Percentiles rank a stretch among this genome's conserved stretches.
Evolutionary conservation across 1,140 invertebrate genomes (phyloP).

Genomic region (Rhynchophorus ferrugineus): DNA sequence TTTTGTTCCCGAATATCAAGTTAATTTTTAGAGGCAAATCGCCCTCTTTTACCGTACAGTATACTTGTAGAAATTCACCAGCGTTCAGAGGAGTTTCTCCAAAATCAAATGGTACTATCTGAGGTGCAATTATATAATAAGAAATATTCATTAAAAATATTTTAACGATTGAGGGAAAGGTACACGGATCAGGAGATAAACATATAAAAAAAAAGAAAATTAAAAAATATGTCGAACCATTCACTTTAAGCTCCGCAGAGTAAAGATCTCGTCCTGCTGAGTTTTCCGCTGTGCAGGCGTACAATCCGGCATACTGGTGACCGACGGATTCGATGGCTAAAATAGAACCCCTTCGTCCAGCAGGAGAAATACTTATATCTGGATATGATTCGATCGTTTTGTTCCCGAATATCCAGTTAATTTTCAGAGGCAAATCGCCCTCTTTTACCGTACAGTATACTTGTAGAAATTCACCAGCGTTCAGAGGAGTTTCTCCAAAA

Average conservation of each 20-base stretch:
- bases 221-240: conserved; percentile 41
- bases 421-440: conserved; percentile 56
- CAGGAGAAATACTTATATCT: conserved; percentile 38
- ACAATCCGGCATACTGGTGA: conserved; percentile 68
- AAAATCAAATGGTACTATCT: conserved; percentile 60
- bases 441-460: conserved; percentile 57
- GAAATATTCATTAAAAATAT: neutral
- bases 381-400: conserved; percentile 38
- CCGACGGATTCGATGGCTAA: conserved; percentile 68
- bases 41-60: conserved; percentile 64
- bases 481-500: conserved; percentile 46
- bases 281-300: conserved; percentile 71
- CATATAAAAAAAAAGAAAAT: neutral
- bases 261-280: conserved; percentile 61
- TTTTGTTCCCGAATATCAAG: conserved; percentile 53
- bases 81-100: conserved; percentile 59
- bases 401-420: conserved; percentile 51
- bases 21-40: conserved; percentile 58
- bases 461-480: conserved; percentile 59
- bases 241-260: conserved; percentile 57
- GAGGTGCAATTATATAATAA: conserved; percentile 48
- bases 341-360: conserved; percentile 61
- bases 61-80: conserved; percentile 62
- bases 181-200: neutral
- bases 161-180: neutral